Percentiles rank a stretch among this genome's conserved stretches.
phyloP scores from a whole-genome alignment of 2,888 invertebrate genomes.

The Ophion obscuratus region DNA sequence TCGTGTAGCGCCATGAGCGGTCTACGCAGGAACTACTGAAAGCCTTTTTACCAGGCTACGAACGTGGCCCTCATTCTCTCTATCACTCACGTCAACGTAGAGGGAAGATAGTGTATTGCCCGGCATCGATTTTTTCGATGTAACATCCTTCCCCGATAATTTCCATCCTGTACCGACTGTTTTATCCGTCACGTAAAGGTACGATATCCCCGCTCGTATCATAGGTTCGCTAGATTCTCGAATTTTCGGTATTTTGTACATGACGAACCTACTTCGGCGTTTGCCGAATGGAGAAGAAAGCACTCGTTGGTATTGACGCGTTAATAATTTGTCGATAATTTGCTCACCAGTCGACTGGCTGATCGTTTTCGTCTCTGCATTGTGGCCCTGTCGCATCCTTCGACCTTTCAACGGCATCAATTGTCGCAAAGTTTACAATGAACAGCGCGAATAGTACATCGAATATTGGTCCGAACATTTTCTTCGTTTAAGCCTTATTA shows the following conservation, averaged over 20 bases:
- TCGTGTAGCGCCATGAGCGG: too few relatives aligned
- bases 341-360: slow-evolving; percentile 89
- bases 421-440: neutral
- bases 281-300: slow-evolving; percentile 52
- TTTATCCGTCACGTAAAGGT: slow-evolving; percentile 89
- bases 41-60: too few relatives aligned
- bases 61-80: neutral
- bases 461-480: slow-evolving; percentile 30
- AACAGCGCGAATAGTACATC: slow-evolving; percentile 4
- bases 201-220: slow-evolving; percentile 88
- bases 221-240: slow-evolving; percentile 85
- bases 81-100: slow-evolving; percentile 83
- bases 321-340: slow-evolving; percentile 14
- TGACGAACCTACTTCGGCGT: slow-evolving; percentile 88
- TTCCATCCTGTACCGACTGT: slow-evolving; percentile 87
- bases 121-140: slow-evolving; percentile 87
- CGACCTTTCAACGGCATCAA: neutral
- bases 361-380: slow-evolving; percentile 87
- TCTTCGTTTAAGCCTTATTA: neutral
- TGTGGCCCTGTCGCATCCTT: slow-evolving; percentile 63
- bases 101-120: slow-evolving; percentile 88
- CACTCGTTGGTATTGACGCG: slow-evolving; percentile 6
- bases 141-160: slow-evolving; percentile 88
- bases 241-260: slow-evolving; percentile 92
- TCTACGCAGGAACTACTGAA: too few relatives aligned